Percentiles rank a stretch among this genome's conserved stretches.
These are phyloP conservation scores for Gallinago solitaria DNA, from an alignment of 2,797 vertebrate species.

Conservation along the genomic window DNA sequence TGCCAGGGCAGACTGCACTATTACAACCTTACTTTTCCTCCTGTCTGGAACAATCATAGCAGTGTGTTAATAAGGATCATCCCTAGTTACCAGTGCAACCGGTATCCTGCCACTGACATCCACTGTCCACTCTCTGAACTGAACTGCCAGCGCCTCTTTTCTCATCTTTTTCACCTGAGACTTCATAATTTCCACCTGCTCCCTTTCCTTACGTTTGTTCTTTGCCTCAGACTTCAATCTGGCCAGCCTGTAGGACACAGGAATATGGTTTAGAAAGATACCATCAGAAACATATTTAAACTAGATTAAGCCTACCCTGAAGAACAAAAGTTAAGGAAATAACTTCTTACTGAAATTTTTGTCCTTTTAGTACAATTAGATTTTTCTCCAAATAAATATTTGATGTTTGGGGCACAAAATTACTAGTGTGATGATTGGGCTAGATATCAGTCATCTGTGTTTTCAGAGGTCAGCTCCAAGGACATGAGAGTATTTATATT, in stretches of 20 bases:
- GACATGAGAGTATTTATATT: background rate
- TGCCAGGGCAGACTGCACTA: background rate
- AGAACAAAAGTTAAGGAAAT: background rate
- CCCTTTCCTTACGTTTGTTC: conserved; percentile 48
- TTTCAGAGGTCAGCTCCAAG: background rate
- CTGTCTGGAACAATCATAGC: background rate
- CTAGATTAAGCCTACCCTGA: background rate
- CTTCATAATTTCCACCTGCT: conserved; percentile 45
- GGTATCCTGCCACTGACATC: conserved; percentile 67
- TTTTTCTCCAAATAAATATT: background rate
- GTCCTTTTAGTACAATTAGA: background rate
- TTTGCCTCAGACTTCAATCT: conserved; percentile 69
- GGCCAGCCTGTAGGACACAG: conserved; percentile 61
- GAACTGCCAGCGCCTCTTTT: conserved; percentile 57
- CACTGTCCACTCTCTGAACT: conserved; percentile 73
- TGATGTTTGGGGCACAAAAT: background rate
- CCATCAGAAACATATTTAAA: background rate
- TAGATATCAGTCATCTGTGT: background rate
- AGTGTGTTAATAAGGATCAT: background rate
- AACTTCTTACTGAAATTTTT: background rate
- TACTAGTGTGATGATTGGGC: background rate
- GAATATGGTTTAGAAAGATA: conserved; percentile 8
- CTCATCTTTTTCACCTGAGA: conserved; percentile 36
- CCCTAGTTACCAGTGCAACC: conserved; percentile 69
- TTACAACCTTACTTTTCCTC: background rate